A percentile compares a stretch with the other conserved stretches of the same genome.
These are phyloP conservation scores for Karalla daura DNA, from an alignment of 2,797 vertebrate genomes.

Conservation along the genomic window DNA sequence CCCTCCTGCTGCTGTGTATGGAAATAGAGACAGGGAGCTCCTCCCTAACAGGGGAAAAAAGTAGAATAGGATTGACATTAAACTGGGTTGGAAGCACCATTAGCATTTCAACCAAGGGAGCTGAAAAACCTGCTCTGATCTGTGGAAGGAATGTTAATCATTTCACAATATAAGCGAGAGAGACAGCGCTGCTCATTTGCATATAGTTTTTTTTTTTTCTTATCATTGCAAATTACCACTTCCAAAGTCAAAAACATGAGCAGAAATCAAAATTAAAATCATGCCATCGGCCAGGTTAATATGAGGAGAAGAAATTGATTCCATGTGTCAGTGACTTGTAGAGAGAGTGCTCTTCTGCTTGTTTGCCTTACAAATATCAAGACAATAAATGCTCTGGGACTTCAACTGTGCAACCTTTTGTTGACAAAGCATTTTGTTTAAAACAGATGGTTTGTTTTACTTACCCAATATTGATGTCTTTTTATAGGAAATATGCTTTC, in stretches of 20 bases:
- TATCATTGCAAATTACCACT: constrained; percentile 43
- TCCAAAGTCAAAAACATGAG: constrained; percentile 31
- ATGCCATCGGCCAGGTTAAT: not conserved
- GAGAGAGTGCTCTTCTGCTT: not conserved
- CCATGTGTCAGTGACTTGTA: constrained; percentile 22
- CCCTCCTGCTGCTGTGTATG: constrained; percentile 71
- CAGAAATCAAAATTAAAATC: constrained; percentile 45
- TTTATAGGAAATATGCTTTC: too few relatives aligned
- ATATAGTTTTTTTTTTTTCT: constrained; percentile 39
- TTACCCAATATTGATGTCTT: constrained; percentile 17
- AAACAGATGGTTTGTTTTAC: constrained; percentile 2
- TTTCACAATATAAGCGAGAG: constrained; percentile 66
- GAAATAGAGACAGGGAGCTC: constrained; percentile 66
- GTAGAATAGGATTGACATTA: constrained; percentile 75
- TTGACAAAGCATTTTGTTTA: constrained; percentile 19
- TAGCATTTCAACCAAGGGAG: constrained; percentile 83
- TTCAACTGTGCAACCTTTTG: constrained; percentile 26
- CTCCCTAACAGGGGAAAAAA: constrained; percentile 58
- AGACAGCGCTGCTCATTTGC: constrained; percentile 65
- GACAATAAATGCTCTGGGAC: constrained; percentile 8
- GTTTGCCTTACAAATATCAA: constrained; percentile 28
- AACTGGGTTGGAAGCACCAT: constrained; percentile 73
- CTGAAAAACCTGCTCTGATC: constrained; percentile 76
- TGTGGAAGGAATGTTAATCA: constrained; percentile 83
- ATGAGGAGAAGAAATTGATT: constrained; percentile 28